A percentile compares a stretch with the other conserved stretches of the same genome.
These are phyloP conservation scores for Spodoptera litura DNA, from an alignment of 1,140 invertebrate species.

Conservation along the genomic window DNA sequence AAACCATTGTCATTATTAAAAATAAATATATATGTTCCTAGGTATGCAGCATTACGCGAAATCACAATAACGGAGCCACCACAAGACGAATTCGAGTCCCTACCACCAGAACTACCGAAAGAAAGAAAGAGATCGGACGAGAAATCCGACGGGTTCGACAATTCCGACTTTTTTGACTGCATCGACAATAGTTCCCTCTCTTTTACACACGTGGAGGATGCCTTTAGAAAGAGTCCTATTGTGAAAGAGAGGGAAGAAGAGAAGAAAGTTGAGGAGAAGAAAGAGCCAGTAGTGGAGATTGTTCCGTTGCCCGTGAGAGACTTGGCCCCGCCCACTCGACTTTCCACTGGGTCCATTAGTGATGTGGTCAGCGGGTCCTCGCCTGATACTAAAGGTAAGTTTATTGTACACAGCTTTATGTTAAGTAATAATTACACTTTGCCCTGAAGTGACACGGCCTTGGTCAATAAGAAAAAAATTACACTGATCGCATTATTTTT, in stretches of 20 bases:
- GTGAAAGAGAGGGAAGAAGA: constrained; percentile 78
- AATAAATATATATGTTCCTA: constrained; percentile 14
- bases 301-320: constrained; percentile 69
- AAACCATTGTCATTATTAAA: no score
- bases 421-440: no score
- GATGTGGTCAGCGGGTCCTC: constrained; percentile 88
- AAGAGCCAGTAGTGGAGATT: constrained; percentile 63
- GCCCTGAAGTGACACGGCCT: no score
- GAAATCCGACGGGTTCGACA: constrained; percentile 84
- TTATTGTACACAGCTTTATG: not conserved
- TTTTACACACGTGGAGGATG: constrained; percentile 82
- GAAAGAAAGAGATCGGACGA: constrained; percentile 84
- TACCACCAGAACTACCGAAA: constrained; percentile 82
- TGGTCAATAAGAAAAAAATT: no score
- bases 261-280: constrained; percentile 69
- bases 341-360: constrained; percentile 87
- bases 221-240: constrained; percentile 82
- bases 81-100: constrained; percentile 85
- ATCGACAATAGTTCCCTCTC: constrained; percentile 83
- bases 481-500: no score
- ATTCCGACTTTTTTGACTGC: constrained; percentile 85
- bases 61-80: constrained; percentile 88
- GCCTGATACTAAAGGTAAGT: constrained; percentile 86
- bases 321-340: constrained; percentile 67
- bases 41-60: constrained; percentile 90